Percentiles rank a stretch among this genome's conserved stretches.
These are phyloP conservation scores for Lethrus apterus DNA, from an alignment of 1,140 invertebrate species.

Conservation along the genomic window DNA sequence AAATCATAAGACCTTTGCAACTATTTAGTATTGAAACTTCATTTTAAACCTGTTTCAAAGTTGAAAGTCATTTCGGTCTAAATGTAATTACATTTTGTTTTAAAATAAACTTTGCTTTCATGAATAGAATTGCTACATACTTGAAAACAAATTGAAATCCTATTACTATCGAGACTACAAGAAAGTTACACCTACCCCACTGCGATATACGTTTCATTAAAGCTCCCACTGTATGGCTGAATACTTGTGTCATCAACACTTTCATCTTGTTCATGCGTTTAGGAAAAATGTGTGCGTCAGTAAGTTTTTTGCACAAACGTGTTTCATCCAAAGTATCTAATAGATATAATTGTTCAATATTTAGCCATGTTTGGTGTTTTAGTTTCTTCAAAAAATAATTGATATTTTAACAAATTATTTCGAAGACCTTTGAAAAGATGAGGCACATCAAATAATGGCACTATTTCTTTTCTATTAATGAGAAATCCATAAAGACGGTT, in stretches of 20 bases:
- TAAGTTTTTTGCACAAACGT: conserved; percentile 10
- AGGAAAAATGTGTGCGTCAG: conserved; percentile 2
- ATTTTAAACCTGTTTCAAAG: too few species aligned
- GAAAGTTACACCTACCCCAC: not conserved
- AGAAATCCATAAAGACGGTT: conserved; percentile 21
- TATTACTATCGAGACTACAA: not conserved
- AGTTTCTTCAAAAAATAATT: conserved; percentile 17
- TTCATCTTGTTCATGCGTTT: conserved; percentile 16
- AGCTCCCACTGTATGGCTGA: conserved; percentile 11
- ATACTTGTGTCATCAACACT: conserved; percentile 6
- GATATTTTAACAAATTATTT: conserved; percentile 34
- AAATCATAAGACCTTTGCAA: too few species aligned
- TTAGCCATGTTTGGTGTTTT: conserved; percentile 8
- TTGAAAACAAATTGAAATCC: too few species aligned
- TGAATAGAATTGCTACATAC: too few species aligned
- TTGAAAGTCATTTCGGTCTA: too few species aligned
- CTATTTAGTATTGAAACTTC: too few species aligned
- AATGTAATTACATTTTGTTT: too few species aligned
- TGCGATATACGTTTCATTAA: conserved; percentile 4
- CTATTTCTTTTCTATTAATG: conserved; percentile 26
- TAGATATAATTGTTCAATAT: conserved; percentile 12
- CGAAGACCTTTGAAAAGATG: conserved; percentile 35
- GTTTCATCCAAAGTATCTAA: conserved; percentile 8
- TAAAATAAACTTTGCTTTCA: too few species aligned
- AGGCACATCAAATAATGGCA: conserved; percentile 33